Base-by-base conservation (phyloP, 2,888 invertebrate genomes). In the Hydriomena furcata region DNA sequence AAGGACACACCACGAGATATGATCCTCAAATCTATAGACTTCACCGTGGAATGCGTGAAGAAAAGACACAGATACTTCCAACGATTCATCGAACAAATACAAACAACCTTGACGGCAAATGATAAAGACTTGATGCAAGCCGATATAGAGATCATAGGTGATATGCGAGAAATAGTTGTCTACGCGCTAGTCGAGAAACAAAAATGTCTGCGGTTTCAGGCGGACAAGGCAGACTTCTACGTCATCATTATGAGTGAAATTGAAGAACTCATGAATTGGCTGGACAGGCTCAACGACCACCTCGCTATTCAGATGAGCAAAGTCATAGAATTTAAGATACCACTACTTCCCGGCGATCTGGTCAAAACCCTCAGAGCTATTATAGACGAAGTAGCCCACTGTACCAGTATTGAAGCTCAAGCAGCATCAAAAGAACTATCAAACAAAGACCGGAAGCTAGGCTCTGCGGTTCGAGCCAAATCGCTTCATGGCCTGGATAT, bases 261-360 rank as follows among this genome's bases (percentile, higher is more conserved):
- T 36, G 66, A 76, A 42, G 76, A 77, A 53, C 66, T 76, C n/a
- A 49, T 74, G 30, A 63, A 63, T 48, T 77, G 77, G 76, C 35
- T 77, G n/a, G 76, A 77, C 23, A 60, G 27, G 35, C 45, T 73
- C 17, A 48, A 73, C 21, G 65, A 76, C 38, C 52, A 61, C 52
- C 48, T 77, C 44, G 65, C 69, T n/a, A 32, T 62, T 17, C 60
- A 66, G 27, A 55, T 67, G 1, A 56, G 58, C 48, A 68, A 66
- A 58, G 35, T 68, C 2, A 40, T 74, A 2, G 24, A 66, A 1
- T 47, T 67, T 7, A 59, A 60, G 43, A 20, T 45, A 6, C 59
- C 68, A 8, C 10, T 65, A 7, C 20, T 51, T 13, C 45, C 58
- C n/a, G 47, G 7, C n/a, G 54, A 66, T 7, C 68, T 77, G 7